Percentiles rank a stretch among this genome's conserved stretches.
These are phyloP conservation scores for Dicentrarchus labrax DNA, from an alignment of 2,113 vertebrate species.

Conservation along the genomic window DNA sequence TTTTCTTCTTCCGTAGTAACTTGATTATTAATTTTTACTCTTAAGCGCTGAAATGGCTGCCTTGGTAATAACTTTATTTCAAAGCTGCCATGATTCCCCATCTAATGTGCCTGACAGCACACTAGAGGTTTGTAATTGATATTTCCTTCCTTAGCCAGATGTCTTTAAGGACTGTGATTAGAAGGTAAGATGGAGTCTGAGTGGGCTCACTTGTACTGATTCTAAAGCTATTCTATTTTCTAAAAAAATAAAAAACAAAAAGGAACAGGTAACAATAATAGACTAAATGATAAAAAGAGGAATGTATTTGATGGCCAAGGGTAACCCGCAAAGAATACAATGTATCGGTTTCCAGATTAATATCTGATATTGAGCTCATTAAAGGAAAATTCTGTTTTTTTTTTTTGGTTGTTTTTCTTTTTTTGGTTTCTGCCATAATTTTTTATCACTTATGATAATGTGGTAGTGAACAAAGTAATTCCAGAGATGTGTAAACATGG, in stretches of 20 bases:
- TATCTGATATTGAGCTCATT: no score
- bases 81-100: constrained; percentile 45
- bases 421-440: no score
- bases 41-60: constrained; percentile 50
- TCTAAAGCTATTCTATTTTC: neutral
- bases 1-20: constrained; percentile 14
- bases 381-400: no score
- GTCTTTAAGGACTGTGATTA: constrained; percentile 9
- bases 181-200: neutral
- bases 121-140: constrained; percentile 44
- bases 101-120: constrained; percentile 26
- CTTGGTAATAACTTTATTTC: constrained; percentile 58
- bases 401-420: no score
- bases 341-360: no score
- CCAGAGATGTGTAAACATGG: no score
- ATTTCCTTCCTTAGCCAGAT: constrained; percentile 20
- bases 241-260: neutral
- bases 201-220: neutral
- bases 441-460: no score
- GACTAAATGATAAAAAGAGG: no score
- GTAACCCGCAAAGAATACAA: no score
- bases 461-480: no score
- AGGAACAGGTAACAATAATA: no score
- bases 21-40: constrained; percentile 53
- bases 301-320: no score